Base-by-base conservation (phyloP, 2,888 invertebrate species). In the Drosophila macrospina region DNA sequence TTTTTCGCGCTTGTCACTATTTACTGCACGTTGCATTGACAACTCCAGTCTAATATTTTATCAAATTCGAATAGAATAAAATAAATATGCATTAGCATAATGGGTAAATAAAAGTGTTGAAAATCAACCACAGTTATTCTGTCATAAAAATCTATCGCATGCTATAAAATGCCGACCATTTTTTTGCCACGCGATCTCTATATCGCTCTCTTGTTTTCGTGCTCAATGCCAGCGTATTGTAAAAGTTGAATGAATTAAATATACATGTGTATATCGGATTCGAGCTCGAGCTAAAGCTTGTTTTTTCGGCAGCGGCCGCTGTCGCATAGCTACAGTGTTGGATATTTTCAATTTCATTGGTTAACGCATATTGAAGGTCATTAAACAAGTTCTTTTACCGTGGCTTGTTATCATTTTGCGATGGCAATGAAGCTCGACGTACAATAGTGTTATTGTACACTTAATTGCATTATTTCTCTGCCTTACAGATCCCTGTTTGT, bases 401-500 rank as follows among this genome's bases (percentile, higher is more conserved):
- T 20, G 20, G 20, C 70, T 62, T 66, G 55, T 64, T 51, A 56
- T 69, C 37, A 64, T 44, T 42, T 47, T 47, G 36, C 28, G 28
- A 45, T 66, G 74, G 48, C 79, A 57, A 34, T 76, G 64, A 64
- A n/a, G 20, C 30, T 42, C 20, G 10, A 34, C 24, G 45, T 26
- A 37, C 11, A 30, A 37, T 24, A 48, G 39, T 61, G 39, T 26
- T 42, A 10, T 60, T 34, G 4, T 6, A 4, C 30, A 15, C n/a
- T 51, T 39, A 24, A 62, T 41, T 63, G 32, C 36, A 36, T 48
- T 20, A 34, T 30, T 37, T 44, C 3, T 36, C 16, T 45, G 13
- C 15, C 15, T 62, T 60, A 5, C 93, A 95, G 98, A 99, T 94
- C 99, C 99, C 0, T 98, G 98, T 91, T 92, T 99, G 56, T 99